phyloP scores from a whole-genome alignment of 2,797 vertebrate species.

The Peromyscus aztecus region DNA sequence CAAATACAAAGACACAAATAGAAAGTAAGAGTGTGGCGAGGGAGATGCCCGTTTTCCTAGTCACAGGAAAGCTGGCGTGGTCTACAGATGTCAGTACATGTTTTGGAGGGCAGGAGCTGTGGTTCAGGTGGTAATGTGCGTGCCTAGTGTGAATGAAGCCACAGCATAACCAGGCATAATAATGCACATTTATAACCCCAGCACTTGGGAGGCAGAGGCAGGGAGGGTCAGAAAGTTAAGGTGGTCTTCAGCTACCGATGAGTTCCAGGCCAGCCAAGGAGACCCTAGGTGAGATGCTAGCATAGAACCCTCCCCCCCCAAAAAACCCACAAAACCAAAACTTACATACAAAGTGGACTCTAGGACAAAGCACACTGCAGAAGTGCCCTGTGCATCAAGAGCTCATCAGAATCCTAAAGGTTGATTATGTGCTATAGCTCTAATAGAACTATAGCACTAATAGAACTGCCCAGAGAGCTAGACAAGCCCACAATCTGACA shows the following conservation, averaged over 20 bases:
- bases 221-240: background rate
- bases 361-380: too few species aligned
- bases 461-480: background rate
- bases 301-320: background rate
- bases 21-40: background rate
- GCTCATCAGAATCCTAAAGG: fast-evolving
- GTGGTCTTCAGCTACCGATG: background rate
- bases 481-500: background rate
- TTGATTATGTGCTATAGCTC: background rate
- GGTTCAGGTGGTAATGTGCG: background rate
- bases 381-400: background rate
- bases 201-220: background rate
- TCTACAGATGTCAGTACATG: fast-evolving
- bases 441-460: too few species aligned
- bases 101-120: background rate
- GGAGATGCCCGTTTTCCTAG: fast-evolving
- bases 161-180: background rate
- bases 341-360: background rate
- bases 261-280: background rate
- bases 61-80: background rate
- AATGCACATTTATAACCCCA: background rate
- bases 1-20: background rate
- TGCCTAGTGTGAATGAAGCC: too few species aligned
- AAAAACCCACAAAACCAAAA: background rate
- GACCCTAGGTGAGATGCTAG: background rate